A percentile compares a stretch with the other conserved stretches of the same genome.
Evolutionary conservation across 2,113 vertebrate genomes (phyloP).

Genomic region (Myiozetetes cayanensis): DNA sequence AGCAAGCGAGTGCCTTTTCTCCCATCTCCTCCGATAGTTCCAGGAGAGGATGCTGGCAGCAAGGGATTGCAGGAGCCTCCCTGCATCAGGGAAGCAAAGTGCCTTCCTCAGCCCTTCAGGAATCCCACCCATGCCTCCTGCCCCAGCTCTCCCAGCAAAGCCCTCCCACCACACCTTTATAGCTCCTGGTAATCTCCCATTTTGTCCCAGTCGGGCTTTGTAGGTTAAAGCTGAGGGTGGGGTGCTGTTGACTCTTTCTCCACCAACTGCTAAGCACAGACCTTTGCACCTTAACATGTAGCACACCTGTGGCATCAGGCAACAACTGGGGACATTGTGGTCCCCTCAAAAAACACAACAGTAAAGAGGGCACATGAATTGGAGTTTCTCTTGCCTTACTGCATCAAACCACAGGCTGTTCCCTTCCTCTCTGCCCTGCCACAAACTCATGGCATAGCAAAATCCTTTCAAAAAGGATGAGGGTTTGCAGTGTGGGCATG

Average conservation of each 20-base stretch:
- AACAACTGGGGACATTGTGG: background rate
- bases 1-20: background rate
- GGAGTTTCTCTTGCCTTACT: background rate
- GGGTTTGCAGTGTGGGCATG: background rate
- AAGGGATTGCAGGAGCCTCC: background rate
- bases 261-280: background rate
- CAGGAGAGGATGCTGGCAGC: background rate
- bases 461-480: background rate
- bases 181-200: background rate
- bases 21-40: background rate
- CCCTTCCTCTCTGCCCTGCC: background rate
- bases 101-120: background rate
- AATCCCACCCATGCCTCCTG: background rate
- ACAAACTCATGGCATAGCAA: background rate
- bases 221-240: background rate
- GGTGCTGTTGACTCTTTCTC: background rate
- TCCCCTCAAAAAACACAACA: background rate
- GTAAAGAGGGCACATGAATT: background rate
- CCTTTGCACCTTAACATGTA: fast-evolving
- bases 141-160: background rate
- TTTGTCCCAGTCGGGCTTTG: background rate
- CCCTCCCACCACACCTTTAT: background rate
- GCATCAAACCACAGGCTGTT: background rate
- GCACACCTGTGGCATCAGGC: background rate
- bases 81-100: background rate